Conservation (phyloP, 2,888 invertebrate genomes). For the Entomobrya multifasciata region DNA sequence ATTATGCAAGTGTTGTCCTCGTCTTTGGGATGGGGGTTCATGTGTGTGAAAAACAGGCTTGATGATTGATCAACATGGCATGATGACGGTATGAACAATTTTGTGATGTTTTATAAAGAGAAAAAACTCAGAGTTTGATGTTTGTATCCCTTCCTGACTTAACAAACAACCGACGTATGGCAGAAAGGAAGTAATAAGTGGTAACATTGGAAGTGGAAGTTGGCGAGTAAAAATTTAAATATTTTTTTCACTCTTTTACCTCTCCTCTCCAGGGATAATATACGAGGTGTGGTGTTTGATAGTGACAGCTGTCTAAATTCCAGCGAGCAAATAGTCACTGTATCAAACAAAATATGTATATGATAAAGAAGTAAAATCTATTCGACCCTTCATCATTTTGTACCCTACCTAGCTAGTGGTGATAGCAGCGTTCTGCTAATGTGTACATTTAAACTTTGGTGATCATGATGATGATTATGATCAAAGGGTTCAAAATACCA, state of each 20-base stretch:
- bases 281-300: not conserved
- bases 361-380: no score
- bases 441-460: slow-evolving; percentile 8
- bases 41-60: slow-evolving; percentile 60
- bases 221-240: slow-evolving; percentile 1
- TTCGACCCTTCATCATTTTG: not conserved
- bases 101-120: not conserved
- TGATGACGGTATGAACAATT: slow-evolving; percentile 15
- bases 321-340: slow-evolving; percentile 14
- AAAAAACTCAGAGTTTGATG: not conserved
- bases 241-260: no score
- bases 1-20: slow-evolving; percentile 17
- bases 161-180: no score
- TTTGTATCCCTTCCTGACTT: no score
- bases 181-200: slow-evolving; percentile 10
- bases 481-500: slow-evolving; percentile 42
- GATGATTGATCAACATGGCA: slow-evolving; percentile 64
- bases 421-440: not conserved
- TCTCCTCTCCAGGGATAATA: not conserved
- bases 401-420: slow-evolving; percentile 7
- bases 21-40: no score
- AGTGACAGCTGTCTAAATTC: slow-evolving; percentile 27
- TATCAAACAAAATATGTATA: no score
- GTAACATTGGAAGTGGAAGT: slow-evolving; percentile 13
- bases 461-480: not conserved